phyloP scores from a whole-genome alignment of 2,797 vertebrate genomes.

The Sebastolobus altivelis region DNA sequence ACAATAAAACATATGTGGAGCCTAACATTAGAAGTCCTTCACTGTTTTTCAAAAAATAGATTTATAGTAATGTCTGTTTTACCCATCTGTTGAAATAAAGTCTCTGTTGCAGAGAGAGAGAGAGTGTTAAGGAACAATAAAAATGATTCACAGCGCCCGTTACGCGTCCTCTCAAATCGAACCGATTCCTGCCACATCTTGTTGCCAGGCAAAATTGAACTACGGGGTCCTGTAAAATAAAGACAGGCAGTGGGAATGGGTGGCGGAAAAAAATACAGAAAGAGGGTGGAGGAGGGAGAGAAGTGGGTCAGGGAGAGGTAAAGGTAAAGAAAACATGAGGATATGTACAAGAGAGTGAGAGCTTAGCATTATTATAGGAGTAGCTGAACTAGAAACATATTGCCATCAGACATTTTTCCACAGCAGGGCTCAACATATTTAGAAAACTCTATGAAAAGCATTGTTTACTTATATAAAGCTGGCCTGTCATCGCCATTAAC shows the following conservation, averaged over 20 bases:
- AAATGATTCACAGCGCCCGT: slow-evolving; percentile 80
- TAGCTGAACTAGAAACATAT: slow-evolving; percentile 22
- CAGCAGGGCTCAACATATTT: slow-evolving; percentile 16
- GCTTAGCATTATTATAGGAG: slow-evolving; percentile 3
- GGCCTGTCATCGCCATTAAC: slow-evolving; percentile 31
- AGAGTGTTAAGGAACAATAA: slow-evolving; percentile 80
- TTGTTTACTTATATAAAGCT: slow-evolving; percentile 43
- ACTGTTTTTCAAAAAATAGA: slow-evolving; percentile 66
- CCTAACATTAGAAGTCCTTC: slow-evolving; percentile 67
- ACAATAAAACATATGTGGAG: slow-evolving; percentile 81
- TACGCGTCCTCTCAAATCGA: slow-evolving; percentile 68
- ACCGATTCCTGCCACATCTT: slow-evolving; percentile 70
- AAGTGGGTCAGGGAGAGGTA: slow-evolving; percentile 43
- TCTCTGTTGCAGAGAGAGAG: slow-evolving; percentile 38
- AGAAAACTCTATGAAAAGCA: slow-evolving; percentile 26
- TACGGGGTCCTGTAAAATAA: slow-evolving; percentile 62
- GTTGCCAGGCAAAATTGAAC: slow-evolving; percentile 76
- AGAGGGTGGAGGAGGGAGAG: neutral
- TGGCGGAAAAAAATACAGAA: slow-evolving; percentile 28
- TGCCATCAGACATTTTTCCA: slow-evolving; percentile 40
- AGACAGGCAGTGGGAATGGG: slow-evolving; percentile 35
- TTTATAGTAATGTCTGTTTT: slow-evolving; percentile 83
- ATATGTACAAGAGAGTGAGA: slow-evolving; percentile 6
- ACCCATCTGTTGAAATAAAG: slow-evolving; percentile 85
- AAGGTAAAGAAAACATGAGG: slow-evolving; percentile 47